Evolutionary conservation across 2,888 invertebrate species (phyloP), one percentile per base, ranked within the genome.

Genomic region (Thymelicus sylvestris): DNA sequence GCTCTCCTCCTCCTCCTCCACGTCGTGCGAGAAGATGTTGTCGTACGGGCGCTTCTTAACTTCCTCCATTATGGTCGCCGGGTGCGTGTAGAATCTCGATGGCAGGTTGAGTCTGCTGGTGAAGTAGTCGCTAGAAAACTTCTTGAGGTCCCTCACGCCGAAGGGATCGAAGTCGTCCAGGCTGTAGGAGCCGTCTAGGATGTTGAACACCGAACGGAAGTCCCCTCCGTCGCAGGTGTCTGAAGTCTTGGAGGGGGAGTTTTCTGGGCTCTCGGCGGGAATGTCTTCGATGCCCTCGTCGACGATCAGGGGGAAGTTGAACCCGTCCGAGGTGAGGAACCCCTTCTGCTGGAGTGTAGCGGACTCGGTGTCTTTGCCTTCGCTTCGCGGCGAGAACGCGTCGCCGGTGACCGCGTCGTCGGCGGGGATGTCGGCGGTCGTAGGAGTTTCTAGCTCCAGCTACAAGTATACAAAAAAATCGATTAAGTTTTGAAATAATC

Each of bases 381-480:
- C 91, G 72, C 86, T 89, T 72, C 79, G 79, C 1, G 93, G 89
- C 6, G 93, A 88, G 69, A 89, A 88, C 10, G 86, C 77, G 8
- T 90, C 91, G 44, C 86, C 82, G 0, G 90, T 87, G 39, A 87
- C 77, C 1, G 84, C 85, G 6, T 88, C 88, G 71, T 90, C 90
- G 1, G 85, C 75, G 0, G 89, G 95, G 15, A 93, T 79, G 24
- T 94, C 94, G 1, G 92, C 92, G 44, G 94, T 94, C 4, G 93
- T 93, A 10, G 94, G 94, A 2, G 94, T 94, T 87, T 94, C 94
- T 52, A 94, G 77, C 73, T 94, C 93, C 19, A 94, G 84, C 94
- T 94, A 76, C 62, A 89, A 74, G 19, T 39, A 15, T 13, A 13
- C 13, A 66, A 47, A 4, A 24, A 47, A 47, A 47, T 41, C 31